Evolutionary conservation across 2,113 vertebrate genomes (phyloP).

Genomic region (Poicephalus meyeri): DNA sequence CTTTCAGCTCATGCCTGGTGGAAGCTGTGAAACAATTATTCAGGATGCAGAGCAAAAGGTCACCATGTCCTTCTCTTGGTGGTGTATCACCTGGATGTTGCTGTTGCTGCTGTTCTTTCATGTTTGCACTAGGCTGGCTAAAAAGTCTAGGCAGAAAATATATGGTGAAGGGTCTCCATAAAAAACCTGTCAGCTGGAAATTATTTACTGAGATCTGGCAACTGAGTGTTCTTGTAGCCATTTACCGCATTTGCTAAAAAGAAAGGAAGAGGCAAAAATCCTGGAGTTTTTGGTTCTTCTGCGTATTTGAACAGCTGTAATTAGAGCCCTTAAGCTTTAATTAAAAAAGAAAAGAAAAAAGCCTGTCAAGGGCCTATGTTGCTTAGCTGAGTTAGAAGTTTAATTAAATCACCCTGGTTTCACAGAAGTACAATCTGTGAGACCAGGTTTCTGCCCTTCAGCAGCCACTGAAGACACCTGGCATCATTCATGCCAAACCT

Average conservation of each 20-base stretch:
- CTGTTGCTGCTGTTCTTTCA: background rate
- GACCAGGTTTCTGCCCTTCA: background rate
- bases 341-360: background rate
- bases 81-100: background rate
- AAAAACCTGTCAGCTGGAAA: background rate
- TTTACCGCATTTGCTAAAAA: background rate
- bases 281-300: background rate
- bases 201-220: background rate
- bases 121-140: background rate
- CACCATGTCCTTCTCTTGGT: background rate
- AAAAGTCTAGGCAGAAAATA: background rate
- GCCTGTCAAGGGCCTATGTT: background rate
- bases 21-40: background rate
- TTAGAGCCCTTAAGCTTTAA: background rate
- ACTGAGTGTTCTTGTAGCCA: background rate
- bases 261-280: background rate
- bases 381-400: background rate
- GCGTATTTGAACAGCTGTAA: background rate
- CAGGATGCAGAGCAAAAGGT: background rate
- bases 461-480: background rate
- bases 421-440: background rate
- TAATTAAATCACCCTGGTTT: background rate
- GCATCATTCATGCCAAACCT: background rate
- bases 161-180: background rate
- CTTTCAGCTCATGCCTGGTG: background rate